Percentiles rank a stretch among this genome's conserved stretches.
Conservation (phyloP, 2,113 vertebrate genomes). For the Bubalus kerabau region DNA sequence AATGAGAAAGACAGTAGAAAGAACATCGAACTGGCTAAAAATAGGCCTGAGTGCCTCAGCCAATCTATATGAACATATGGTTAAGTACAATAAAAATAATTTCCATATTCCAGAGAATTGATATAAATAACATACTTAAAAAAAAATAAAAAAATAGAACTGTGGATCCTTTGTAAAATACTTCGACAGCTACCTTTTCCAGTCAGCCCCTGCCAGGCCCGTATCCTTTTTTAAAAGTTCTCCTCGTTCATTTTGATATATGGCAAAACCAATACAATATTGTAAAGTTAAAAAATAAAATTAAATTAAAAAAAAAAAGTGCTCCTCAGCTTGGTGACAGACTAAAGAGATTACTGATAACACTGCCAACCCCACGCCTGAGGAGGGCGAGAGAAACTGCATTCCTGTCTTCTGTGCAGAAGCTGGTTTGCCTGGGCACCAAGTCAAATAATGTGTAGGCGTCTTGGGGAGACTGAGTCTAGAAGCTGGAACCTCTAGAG, state of each 20-base stretch:
- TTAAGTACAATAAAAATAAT: conserved; percentile 26
- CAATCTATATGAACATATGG: not conserved
- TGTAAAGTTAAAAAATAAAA: too few relatives aligned
- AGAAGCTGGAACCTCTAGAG: not conserved
- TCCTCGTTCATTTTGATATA: not conserved
- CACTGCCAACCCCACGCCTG: not conserved
- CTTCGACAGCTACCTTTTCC: not conserved
- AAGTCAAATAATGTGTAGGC: not conserved
- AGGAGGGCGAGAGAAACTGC: not conserved
- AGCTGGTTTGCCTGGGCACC: not conserved
- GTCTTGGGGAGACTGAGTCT: not conserved
- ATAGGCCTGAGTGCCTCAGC: not conserved
- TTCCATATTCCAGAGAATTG: not conserved
- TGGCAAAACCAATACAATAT: too few relatives aligned
- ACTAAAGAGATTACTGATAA: not conserved
- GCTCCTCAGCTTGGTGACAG: not conserved
- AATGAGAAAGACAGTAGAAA: not conserved
- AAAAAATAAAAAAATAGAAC: not conserved
- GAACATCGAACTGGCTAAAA: conserved; percentile 21
- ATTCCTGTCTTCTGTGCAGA: not conserved
- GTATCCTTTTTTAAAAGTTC: not conserved
- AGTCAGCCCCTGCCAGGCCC: not conserved
- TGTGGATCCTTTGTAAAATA: not conserved
- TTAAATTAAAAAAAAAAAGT: not conserved
- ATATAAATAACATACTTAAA: not conserved